These are phyloP conservation scores for Odontocerum albicorne DNA, from an alignment of 2,888 invertebrate genomes.

Conservation along the genomic window DNA sequence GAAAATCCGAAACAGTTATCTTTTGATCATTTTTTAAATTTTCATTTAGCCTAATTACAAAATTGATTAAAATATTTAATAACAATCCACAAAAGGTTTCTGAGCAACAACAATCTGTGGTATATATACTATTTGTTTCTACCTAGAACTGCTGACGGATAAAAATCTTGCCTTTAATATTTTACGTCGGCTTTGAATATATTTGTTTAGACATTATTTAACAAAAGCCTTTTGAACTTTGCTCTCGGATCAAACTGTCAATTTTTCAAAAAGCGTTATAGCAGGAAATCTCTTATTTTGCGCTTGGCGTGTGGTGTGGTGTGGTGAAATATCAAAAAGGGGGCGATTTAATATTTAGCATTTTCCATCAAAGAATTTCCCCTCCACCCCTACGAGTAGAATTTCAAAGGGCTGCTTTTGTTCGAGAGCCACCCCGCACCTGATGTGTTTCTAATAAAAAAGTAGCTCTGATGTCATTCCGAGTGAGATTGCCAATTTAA, in stretches of 20 bases:
- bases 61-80: too few relatives aligned
- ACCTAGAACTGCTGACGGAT: not conserved
- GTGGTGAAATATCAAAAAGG: slow-evolving; percentile 21
- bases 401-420: not conserved
- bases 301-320: slow-evolving; percentile 21
- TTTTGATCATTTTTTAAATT: too few relatives aligned
- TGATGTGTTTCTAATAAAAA: slow-evolving; percentile 25
- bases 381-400: slow-evolving; percentile 5
- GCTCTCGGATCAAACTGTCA: slow-evolving; percentile 32
- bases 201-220: slow-evolving; percentile 35
- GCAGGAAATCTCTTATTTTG: slow-evolving; percentile 27
- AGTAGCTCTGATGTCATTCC: slow-evolving; percentile 31
- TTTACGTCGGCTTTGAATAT: slow-evolving; percentile 21
- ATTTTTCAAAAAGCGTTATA: slow-evolving; percentile 24
- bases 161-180: slow-evolving; percentile 9
- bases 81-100: too few relatives aligned
- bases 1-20: too few relatives aligned
- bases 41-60: too few relatives aligned
- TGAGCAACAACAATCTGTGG: too few relatives aligned
- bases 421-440: slow-evolving; percentile 2
- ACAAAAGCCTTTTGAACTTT: slow-evolving; percentile 36
- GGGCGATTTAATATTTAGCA: slow-evolving; percentile 32
- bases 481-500: slow-evolving; percentile 36
- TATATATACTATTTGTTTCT: too few relatives aligned
- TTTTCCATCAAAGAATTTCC: slow-evolving; percentile 32